Evolutionary conservation across 2,113 vertebrate species (phyloP), one percentile per base, ranked within the genome.

Genomic region (Astatotilapia flaviijosephi): DNA sequence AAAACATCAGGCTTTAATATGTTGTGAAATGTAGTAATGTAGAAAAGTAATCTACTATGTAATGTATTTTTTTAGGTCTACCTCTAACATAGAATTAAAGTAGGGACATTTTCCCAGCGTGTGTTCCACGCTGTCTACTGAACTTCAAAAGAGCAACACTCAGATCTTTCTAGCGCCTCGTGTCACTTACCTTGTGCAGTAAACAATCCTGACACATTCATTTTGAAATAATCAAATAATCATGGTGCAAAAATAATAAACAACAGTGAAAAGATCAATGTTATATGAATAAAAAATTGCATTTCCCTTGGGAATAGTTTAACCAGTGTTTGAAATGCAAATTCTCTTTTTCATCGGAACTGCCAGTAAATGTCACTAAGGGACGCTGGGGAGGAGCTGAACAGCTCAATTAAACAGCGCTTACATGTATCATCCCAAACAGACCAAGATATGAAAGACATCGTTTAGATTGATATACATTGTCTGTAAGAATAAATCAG

Each of bases 251-350:
- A 86, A 93, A 80, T 82, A 92, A 89, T 80, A 89, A 85, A 93
- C 91, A 95, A 91, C 80, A 92, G 42, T 90, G 86, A 83, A 83
- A 89, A 90, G 86, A 88, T 90, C 79, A 75, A 54, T 80, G 17
- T 23, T 58, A 17, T 51, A n/a, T 49, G 23, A 58, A 53, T 75
- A 21, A 49, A 83, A 81, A 82, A 83, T 80, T 73, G 51, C 7
- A 88, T 54, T 82, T 89, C 93, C 88, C 82, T 2, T 31, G 93
- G 92, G 91, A 86, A 84, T 79, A 58, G 82, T 93, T 92, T 91
- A 86, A 91, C 56, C 82, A 55, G 49, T 87, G 91, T 95, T 96
- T 96, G 95, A 96, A 95, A 95, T 96, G 94, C 93, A 95, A 94
- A 96, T 96, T 82, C 26, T 49, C 85, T 55, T 91, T 87, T 91